Base-by-base conservation (phyloP, 2,888 invertebrate genomes). In the Alloplasta piceator region DNA sequence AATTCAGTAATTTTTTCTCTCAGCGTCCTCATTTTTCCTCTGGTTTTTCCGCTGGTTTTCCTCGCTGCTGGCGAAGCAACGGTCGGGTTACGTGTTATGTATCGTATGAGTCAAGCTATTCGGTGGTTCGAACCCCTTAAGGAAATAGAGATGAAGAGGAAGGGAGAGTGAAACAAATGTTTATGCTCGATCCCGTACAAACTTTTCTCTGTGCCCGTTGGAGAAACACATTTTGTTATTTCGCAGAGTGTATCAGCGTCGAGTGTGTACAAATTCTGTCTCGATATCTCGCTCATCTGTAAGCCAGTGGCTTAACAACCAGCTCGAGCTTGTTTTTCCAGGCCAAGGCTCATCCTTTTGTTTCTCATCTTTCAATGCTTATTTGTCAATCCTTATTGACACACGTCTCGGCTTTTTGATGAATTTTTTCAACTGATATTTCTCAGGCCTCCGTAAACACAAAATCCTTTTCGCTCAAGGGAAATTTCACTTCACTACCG, bases 201-300 rank as follows among this genome's bases (percentile, higher is more conserved):
- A 75, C 75, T 80, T 61, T 12, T 10, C 43, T 61, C 36, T 41
- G 64, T 55, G 41, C 52, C n/a, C 7, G 41, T 0, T n/a, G 43
- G 58, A 64, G 60, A 80, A 80, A 71, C 58, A 46, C 61, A 26
- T 80, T 60, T 66, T 80, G 75, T 80, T 80, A 80, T 80, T 75
- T 75, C 66, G 14, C 41, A 9, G 46, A 55, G 74, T 71, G 63
- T 76, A 75, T 74, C 79, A 79, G 55, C 66, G 38, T 61, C 55
- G 55, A 48, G 68, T 50, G 60, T 67, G 46, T 46, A 70, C 12
- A 70, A 36, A 46, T 71, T 60, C 36, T 6, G 26, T 52, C 12
- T 68, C 60, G 60, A 68, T 68, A 68, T 46, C 43, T 56, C 46
- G 68, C 41, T 26, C 36, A 43, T 4, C 68, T 67, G 55, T 5